Evolutionary conservation across 2,797 vertebrate genomes (phyloP).

Genomic region (Anomalospiza imberbis): DNA sequence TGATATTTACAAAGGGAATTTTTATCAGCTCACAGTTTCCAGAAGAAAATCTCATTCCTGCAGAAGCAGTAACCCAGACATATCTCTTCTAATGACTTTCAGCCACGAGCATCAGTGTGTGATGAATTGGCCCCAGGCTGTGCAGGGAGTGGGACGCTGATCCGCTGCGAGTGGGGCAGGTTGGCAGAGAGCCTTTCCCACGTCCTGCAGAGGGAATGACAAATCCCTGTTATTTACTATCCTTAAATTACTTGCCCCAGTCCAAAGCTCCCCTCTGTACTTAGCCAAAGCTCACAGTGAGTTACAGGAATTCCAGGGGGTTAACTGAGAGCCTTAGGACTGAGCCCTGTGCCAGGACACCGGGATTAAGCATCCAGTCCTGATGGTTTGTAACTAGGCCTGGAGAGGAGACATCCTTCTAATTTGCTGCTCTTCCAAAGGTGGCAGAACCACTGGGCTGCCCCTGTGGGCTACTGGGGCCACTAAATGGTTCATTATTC

Average conservation of each 20-base stretch:
- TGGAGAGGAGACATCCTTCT: not conserved
- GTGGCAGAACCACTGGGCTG: not conserved
- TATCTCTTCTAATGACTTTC: conserved; percentile 22
- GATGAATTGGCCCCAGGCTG: not conserved
- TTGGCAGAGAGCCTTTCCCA: not conserved
- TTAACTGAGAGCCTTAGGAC: accelerated
- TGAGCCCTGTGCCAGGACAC: not conserved
- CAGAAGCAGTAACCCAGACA: not conserved
- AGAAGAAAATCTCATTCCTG: conserved; percentile 18
- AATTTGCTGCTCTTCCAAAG: not conserved
- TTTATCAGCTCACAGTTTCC: conserved; percentile 32
- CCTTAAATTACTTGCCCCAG: not conserved
- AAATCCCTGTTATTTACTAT: not conserved
- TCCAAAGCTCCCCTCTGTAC: not conserved
- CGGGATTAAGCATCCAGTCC: not conserved
- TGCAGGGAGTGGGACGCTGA: not conserved
- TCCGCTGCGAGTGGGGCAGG: accelerated
- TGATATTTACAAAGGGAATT: conserved; percentile 23
- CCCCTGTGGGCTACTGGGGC: not conserved
- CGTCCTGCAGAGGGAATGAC: not conserved
- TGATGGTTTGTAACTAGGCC: not conserved
- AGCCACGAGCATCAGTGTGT: not conserved
- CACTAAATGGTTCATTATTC: not conserved
- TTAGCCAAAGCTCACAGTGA: not conserved
- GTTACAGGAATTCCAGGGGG: not conserved